Conservation (phyloP, 2,797 vertebrate genomes). For the Lithobates pipiens region DNA sequence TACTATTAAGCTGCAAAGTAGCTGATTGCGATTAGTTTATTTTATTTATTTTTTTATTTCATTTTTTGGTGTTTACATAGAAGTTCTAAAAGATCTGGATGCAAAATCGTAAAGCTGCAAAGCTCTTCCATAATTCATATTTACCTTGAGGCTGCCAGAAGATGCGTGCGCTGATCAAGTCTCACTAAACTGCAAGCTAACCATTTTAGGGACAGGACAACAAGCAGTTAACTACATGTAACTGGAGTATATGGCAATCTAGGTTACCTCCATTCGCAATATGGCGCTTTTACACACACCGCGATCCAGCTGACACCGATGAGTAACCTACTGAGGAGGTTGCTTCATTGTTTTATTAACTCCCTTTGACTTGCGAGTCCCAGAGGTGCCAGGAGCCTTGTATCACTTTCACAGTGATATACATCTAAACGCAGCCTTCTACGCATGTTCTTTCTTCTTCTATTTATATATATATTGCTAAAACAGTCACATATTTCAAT, state of each 20-base stretch:
- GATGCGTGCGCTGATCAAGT: not conserved
- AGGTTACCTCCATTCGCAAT: not conserved
- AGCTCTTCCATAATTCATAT: constrained; percentile 33
- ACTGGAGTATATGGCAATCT: not conserved
- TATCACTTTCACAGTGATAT: not conserved
- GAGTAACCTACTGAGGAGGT: not conserved
- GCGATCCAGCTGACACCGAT: not conserved
- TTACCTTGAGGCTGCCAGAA: not conserved
- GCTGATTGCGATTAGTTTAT: constrained; percentile 8
- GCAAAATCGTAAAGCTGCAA: constrained; percentile 1
- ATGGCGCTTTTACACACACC: not conserved
- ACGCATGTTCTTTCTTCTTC: not conserved
- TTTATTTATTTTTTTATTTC: not conserved
- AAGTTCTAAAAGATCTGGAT: not conserved
- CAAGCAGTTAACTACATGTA: constrained; percentile 14
- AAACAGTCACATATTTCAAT: too few relatives aligned
- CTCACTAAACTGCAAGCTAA: not conserved
- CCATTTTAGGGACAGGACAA: not conserved
- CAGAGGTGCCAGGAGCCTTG: not conserved
- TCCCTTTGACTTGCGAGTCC: not conserved
- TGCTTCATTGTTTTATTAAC: not conserved
- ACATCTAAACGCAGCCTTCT: not conserved
- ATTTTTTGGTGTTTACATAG: not conserved
- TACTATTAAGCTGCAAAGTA: constrained; percentile 35
- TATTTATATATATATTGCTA: too few relatives aligned